Percentiles rank a stretch among this genome's conserved stretches.
These are phyloP conservation scores for Spodoptera litura DNA, from an alignment of 1,140 invertebrate species.

Conservation along the genomic window DNA sequence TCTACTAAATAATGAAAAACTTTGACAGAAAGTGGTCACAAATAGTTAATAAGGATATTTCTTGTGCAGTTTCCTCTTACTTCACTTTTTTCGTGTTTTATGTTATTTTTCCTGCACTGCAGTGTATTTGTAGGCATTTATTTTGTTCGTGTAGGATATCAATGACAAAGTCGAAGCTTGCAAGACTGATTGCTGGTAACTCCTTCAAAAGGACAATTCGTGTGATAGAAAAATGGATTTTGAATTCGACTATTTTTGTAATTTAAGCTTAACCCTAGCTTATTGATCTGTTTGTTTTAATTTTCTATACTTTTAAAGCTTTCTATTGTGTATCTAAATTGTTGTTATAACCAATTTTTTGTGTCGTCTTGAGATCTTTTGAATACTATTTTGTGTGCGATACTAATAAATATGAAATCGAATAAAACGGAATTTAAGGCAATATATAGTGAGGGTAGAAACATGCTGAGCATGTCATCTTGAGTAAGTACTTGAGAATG, in stretches of 20 bases:
- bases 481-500: constrained; percentile 12
- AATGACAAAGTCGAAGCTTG: constrained; percentile 70
- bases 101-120: constrained; percentile 28
- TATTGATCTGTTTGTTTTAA: constrained; percentile 35
- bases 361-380: constrained; percentile 1
- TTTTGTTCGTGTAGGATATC: constrained; percentile 42
- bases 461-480: constrained; percentile 45
- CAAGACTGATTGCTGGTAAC: constrained; percentile 76
- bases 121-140: constrained; percentile 13
- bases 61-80: constrained; percentile 31
- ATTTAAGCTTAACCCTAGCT: constrained; percentile 59
- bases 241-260: constrained; percentile 77
- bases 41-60: constrained; percentile 8
- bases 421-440: constrained; percentile 29
- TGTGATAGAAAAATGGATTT: constrained; percentile 69
- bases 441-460: constrained; percentile 30
- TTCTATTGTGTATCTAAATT: not conserved
- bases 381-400: constrained; percentile 9
- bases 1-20: constrained; percentile 45
- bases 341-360: not conserved
- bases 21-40: not conserved
- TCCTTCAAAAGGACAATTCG: constrained; percentile 76
- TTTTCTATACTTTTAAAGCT: not conserved
- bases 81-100: not conserved
- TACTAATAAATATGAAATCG: not conserved